These are phyloP conservation scores for Panagrolaimus sp. DNA, from an alignment of 1,140 invertebrate species.

Conservation along the genomic window DNA sequence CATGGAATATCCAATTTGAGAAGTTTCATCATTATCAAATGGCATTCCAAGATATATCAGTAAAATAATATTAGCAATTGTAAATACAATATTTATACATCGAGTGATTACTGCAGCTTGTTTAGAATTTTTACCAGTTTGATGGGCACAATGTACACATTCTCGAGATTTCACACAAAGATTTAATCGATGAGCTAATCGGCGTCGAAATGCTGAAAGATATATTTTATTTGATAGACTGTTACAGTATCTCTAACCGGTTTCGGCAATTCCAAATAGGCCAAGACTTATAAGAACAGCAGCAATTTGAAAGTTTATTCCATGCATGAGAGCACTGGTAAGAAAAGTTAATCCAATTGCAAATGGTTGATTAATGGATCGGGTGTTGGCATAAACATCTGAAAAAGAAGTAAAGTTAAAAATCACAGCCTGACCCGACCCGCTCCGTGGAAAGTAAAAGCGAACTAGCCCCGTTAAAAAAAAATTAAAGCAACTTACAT, in stretches of 20 bases:
- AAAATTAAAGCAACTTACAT: too few relatives aligned
- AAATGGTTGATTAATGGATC: neutral
- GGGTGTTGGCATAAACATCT: neutral
- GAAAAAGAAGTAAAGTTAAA: neutral
- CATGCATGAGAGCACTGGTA: neutral
- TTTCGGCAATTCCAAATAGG: neutral
- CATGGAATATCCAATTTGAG: neutral
- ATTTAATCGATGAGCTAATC: neutral
- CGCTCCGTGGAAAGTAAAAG: too few relatives aligned
- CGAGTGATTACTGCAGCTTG: neutral
- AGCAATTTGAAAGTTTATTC: conserved; percentile 7
- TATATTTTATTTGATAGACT: neutral
- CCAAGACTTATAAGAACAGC: neutral
- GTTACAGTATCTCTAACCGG: too few relatives aligned
- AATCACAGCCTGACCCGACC: too few relatives aligned
- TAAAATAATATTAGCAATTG: neutral
- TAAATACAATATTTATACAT: neutral
- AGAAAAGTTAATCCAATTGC: neutral
- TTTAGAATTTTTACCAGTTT: neutral
- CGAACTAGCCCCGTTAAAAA: too few relatives aligned
- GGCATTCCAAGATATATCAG: conserved; percentile 9
- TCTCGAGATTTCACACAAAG: neutral
- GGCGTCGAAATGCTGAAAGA: neutral
- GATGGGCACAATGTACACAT: neutral
- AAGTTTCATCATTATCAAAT: conserved; percentile 7